Conservation (phyloP, 2,797 vertebrate genomes). For the Glyptemys insculpta region DNA sequence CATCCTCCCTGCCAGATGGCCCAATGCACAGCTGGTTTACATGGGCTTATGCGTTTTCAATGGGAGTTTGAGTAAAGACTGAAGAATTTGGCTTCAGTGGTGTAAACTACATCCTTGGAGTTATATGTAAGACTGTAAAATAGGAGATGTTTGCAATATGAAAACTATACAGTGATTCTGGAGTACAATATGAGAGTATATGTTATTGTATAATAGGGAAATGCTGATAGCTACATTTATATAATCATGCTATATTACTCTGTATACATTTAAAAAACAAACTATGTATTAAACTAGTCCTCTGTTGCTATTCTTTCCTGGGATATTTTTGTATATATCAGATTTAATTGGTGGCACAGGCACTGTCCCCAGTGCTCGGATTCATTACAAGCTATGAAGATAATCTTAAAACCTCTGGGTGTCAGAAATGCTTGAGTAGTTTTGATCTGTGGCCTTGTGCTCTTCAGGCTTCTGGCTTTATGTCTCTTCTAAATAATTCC, state of each 20-base stretch:
- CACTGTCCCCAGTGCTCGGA: neutral
- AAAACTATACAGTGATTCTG: neutral
- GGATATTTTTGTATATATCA: neutral
- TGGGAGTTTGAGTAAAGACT: neutral
- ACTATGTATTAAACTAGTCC: fast-evolving
- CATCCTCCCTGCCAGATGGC: neutral
- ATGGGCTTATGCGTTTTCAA: neutral
- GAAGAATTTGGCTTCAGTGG: neutral
- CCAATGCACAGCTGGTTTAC: neutral
- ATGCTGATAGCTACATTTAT: neutral
- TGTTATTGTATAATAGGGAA: neutral
- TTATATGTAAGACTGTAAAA: neutral
- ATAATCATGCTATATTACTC: neutral
- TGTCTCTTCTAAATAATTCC: conserved; percentile 66
- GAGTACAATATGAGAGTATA: fast-evolving
- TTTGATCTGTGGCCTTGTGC: conserved; percentile 43
- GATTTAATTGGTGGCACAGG: conserved; percentile 1
- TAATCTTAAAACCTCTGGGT: conserved; percentile 24
- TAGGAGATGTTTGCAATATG: neutral
- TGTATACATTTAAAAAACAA: neutral
- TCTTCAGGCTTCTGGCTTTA: conserved; percentile 41
- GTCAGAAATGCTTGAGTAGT: conserved; percentile 45
- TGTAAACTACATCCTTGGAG: neutral
- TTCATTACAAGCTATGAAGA: conserved; percentile 39
- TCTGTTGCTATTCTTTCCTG: neutral